Evolutionary conservation across 2,113 vertebrate genomes (phyloP).

Genomic region (Fregata magnificens): DNA sequence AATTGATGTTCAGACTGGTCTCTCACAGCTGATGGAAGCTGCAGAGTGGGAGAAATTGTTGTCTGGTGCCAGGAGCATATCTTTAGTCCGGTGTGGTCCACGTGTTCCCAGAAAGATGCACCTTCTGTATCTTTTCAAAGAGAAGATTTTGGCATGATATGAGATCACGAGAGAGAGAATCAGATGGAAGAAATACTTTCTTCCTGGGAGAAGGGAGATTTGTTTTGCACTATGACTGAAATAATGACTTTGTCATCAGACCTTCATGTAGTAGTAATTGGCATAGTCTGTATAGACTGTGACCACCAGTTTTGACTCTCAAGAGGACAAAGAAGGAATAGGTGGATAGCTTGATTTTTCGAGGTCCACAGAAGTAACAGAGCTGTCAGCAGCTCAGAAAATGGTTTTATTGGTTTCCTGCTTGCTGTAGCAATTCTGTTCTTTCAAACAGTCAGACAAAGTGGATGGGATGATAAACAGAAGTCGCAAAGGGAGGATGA

Average conservation of each 20-base stretch:
- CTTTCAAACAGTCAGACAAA: background rate
- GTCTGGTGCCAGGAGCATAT: background rate
- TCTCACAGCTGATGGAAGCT: background rate
- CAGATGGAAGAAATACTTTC: background rate
- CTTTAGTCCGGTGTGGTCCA: background rate
- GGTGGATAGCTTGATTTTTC: background rate
- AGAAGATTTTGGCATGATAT: background rate
- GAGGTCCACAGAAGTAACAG: background rate
- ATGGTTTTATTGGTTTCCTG: background rate
- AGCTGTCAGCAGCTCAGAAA: background rate
- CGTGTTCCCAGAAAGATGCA: background rate
- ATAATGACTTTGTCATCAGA: background rate
- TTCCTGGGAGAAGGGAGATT: background rate
- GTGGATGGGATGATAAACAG: background rate
- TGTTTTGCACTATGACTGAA: background rate
- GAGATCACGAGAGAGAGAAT: background rate
- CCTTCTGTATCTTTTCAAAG: background rate
- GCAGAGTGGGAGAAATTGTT: background rate
- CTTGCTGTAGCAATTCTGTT: background rate
- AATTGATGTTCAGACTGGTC: background rate
- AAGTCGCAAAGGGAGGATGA: background rate
- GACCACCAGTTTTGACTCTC: background rate
- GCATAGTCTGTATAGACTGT: background rate
- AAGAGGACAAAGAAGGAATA: background rate
- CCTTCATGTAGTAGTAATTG: background rate